Conservation (phyloP, 2,113 vertebrate species). For the Limnothrissa miodon region DNA sequence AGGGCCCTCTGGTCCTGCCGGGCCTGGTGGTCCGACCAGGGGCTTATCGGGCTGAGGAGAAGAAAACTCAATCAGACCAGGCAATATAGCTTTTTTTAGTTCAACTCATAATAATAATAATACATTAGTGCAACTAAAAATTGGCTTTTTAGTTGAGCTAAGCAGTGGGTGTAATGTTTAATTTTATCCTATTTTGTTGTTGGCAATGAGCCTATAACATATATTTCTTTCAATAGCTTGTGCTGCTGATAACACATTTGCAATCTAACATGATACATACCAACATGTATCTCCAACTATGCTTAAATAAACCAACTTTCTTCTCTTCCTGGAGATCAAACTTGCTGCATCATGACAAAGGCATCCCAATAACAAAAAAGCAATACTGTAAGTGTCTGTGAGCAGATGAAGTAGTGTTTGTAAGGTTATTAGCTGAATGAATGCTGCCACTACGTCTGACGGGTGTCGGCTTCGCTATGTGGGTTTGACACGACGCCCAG, state of each 20-base stretch:
- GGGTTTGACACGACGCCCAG: neutral
- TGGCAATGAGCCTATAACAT: too few species aligned
- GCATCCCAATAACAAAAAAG: neutral
- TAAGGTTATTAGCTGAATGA: neutral
- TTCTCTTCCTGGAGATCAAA: neutral
- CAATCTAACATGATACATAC: neutral
- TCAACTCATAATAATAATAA: too few species aligned
- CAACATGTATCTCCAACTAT: neutral
- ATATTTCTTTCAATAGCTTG: too few species aligned
- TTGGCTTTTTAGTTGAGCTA: neutral
- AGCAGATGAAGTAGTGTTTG: neutral
- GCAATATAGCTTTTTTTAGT: neutral
- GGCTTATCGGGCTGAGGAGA: slow-evolving; percentile 69
- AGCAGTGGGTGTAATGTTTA: neutral
- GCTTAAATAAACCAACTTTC: neutral
- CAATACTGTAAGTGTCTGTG: neutral
- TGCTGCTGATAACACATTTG: too few species aligned
- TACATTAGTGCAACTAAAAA: neutral
- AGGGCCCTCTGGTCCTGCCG: slow-evolving; percentile 65
- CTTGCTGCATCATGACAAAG: neutral
- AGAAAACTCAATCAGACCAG: slow-evolving; percentile 41
- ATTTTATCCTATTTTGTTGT: too few species aligned
- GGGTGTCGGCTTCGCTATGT: neutral
- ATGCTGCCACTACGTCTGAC: neutral
- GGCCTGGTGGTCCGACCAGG: slow-evolving; percentile 68